Conservation (phyloP, 2,113 vertebrate species). For the Symphodus melops region DNA sequence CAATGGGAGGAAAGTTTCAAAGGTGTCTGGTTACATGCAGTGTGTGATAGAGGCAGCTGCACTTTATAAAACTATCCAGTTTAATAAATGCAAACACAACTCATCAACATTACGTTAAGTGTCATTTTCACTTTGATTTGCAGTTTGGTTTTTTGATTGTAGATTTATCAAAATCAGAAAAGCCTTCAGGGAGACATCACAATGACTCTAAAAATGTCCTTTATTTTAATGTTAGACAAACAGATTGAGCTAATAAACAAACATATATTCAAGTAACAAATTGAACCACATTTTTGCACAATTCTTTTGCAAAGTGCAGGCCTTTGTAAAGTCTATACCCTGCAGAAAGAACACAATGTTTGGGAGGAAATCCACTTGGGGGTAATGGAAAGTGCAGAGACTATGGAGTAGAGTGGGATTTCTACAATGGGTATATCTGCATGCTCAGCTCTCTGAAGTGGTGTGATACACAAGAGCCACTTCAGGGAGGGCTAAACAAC, state of each 20-base stretch:
- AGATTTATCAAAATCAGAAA: background rate
- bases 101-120: too few species aligned
- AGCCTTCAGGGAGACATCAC: background rate
- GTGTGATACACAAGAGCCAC: slow-evolving; percentile 54
- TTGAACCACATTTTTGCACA: background rate
- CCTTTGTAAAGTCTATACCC: background rate
- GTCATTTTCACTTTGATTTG: too few species aligned
- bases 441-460: slow-evolving; percentile 44
- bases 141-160: background rate
- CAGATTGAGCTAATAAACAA: background rate
- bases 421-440: slow-evolving; percentile 39
- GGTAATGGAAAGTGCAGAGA: slow-evolving; percentile 16
- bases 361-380: slow-evolving; percentile 7
- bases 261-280: background rate
- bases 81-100: too few species aligned
- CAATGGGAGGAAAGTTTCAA: too few species aligned
- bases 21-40: too few species aligned
- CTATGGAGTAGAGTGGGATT: slow-evolving; percentile 20
- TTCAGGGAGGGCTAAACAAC: slow-evolving; percentile 42
- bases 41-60: too few species aligned
- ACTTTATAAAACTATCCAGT: too few species aligned
- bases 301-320: background rate
- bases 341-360: slow-evolving; percentile 10
- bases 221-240: background rate
- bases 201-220: background rate